Conservation (phyloP, 2,797 vertebrate species). For the Scleropages formosus region DNA sequence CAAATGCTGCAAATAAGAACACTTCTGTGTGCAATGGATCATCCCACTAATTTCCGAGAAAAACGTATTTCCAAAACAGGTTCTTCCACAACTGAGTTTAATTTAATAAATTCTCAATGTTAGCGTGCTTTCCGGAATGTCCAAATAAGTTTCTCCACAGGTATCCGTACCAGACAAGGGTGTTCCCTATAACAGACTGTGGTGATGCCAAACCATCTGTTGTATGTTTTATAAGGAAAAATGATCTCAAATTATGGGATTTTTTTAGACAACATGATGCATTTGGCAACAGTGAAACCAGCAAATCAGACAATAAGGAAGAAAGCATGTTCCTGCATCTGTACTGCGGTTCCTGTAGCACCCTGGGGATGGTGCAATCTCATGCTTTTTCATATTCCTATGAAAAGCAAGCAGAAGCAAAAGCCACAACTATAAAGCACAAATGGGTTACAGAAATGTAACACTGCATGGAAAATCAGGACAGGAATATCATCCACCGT, state of each 20-base stretch:
- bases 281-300: neutral
- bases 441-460: neutral
- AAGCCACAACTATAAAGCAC: neutral
- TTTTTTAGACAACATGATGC: neutral
- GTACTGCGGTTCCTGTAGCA: neutral
- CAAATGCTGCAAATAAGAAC: neutral
- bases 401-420: neutral
- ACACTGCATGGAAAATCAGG: neutral
- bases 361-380: neutral
- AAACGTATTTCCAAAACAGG: neutral
- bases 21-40: conserved; percentile 6
- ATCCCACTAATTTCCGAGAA: conserved; percentile 12
- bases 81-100: neutral
- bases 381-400: neutral
- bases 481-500: neutral
- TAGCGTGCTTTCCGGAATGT: conserved; percentile 16
- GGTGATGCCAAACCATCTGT: conserved; percentile 15
- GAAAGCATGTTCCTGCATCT: neutral
- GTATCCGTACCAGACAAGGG: neutral
- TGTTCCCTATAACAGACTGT: neutral
- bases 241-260: too few species aligned
- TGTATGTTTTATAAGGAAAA: conserved; percentile 16
- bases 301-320: neutral
- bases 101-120: conserved; percentile 7
- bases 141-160: conserved; percentile 12